A percentile compares a stretch with the other conserved stretches of the same genome.
Conservation (phyloP, 1,140 invertebrate genomes). For the Micrasema minimum region DNA sequence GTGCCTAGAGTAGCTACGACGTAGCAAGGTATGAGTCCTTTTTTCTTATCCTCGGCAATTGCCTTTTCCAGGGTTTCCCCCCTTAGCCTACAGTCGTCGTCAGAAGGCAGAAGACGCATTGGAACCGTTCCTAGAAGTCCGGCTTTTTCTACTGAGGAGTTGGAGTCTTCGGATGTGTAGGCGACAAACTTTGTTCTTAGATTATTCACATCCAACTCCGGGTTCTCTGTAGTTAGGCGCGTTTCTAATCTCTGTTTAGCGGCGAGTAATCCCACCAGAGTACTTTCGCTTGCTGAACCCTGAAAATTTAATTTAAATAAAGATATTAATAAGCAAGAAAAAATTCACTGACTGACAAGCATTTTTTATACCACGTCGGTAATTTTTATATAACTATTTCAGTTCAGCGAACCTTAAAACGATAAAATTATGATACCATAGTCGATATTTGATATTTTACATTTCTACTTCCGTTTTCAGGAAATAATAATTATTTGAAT, state of each 20-base stretch:
- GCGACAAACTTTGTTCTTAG: constrained; percentile 83
- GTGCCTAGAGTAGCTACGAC: constrained; percentile 91
- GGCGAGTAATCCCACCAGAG: constrained; percentile 83
- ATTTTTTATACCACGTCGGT: too few species aligned
- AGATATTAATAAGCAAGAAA: too few species aligned
- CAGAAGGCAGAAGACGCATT: constrained; percentile 82
- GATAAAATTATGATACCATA: too few species aligned
- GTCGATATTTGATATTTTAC: too few species aligned
- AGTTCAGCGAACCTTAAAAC: too few species aligned
- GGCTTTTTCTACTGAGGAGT: constrained; percentile 92
- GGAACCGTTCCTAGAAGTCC: constrained; percentile 84
- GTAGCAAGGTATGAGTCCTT: constrained; percentile 90
- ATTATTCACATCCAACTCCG: constrained; percentile 71
- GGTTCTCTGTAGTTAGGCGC: constrained; percentile 68
- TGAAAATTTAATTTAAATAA: constrained; percentile 61
- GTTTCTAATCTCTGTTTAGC: constrained; percentile 80
- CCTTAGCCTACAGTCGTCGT: constrained; percentile 80
- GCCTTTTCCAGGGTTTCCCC: constrained; percentile 85
- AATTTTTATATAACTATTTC: too few species aligned
- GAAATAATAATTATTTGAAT: too few species aligned
- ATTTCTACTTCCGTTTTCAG: too few species aligned
- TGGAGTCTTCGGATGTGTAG: constrained; percentile 90
- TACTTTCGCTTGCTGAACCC: constrained; percentile 93
- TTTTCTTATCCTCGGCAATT: constrained; percentile 82
- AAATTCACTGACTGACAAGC: too few species aligned